Evolutionary conservation across 1,140 invertebrate species (phyloP).

Genomic region (Linepithema humile): DNA sequence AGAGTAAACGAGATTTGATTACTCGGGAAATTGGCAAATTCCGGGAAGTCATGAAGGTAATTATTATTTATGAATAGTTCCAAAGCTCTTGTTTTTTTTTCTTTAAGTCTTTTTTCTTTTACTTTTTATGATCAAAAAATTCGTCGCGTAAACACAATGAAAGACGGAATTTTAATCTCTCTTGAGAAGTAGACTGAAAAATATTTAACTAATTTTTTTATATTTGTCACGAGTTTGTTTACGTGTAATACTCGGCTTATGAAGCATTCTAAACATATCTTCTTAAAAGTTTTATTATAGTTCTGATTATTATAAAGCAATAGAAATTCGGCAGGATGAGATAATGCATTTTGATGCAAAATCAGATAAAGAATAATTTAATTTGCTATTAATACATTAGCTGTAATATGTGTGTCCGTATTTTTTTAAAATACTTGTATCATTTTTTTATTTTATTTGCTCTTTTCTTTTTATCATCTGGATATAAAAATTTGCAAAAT

Average conservation of each 20-base stretch:
- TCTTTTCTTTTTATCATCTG: not conserved
- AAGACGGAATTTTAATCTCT: not conserved
- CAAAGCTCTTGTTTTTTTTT: conserved; percentile 55
- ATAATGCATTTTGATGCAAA: conserved; percentile 7
- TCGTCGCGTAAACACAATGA: not conserved
- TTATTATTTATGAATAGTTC: conserved; percentile 76
- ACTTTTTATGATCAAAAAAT: conserved; percentile 44
- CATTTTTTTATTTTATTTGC: not conserved
- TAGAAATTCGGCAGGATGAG: not conserved
- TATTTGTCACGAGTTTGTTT: not conserved
- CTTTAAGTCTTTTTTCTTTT: conserved; percentile 59
- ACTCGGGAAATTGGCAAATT: conserved; percentile 98
- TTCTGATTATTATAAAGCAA: not conserved
- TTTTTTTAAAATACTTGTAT: not conserved
- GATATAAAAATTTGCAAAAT: conserved; percentile 14
- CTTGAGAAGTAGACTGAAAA: conserved; percentile 33
- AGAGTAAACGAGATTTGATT: conserved; percentile 98
- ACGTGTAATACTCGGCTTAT: conserved; percentile 40
- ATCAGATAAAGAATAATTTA: conserved; percentile 7
- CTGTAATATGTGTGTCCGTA: not conserved
- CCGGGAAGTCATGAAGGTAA: conserved; percentile 98
- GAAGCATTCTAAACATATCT: conserved; percentile 64
- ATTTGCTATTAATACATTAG: no score
- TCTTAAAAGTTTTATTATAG: not conserved
- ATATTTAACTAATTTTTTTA: conserved; percentile 25